Evolutionary conservation across 2,113 vertebrate species (phyloP).

Genomic region (Cyanoramphus novaezelandiae): DNA sequence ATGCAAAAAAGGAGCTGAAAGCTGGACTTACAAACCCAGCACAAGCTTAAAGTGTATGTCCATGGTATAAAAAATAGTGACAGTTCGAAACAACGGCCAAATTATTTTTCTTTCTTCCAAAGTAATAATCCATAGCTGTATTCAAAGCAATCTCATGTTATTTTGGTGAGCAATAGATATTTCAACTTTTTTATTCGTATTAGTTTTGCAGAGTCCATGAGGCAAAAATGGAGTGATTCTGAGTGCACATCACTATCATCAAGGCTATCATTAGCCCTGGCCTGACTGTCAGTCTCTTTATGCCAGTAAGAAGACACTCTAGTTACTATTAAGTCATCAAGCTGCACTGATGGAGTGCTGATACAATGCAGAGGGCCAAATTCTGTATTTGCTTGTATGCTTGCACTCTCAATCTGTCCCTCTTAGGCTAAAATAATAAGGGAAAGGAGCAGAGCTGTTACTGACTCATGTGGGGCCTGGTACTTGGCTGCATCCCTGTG

Average conservation of each 20-base stretch:
- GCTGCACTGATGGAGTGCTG: not conserved
- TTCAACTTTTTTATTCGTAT: not conserved
- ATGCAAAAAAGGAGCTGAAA: not conserved
- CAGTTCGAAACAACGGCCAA: not conserved
- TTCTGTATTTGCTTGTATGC: not conserved
- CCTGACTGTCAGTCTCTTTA: not conserved
- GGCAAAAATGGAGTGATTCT: not conserved
- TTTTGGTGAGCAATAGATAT: not conserved
- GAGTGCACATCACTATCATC: not conserved
- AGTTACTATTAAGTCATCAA: not conserved
- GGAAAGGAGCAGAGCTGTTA: not conserved
- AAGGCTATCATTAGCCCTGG: not conserved
- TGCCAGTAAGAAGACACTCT: not conserved
- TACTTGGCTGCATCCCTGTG: not conserved
- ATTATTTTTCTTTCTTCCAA: not conserved
- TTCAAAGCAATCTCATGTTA: not conserved
- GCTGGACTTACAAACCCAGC: not conserved
- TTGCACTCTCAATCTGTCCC: not conserved
- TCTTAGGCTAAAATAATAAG: not conserved
- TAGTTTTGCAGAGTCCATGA: not conserved
- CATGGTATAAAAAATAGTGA: not conserved
- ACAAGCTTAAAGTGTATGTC: not conserved
- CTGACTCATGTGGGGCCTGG: accelerated
- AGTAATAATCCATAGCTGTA: not conserved
- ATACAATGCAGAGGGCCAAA: not conserved